phyloP scores from a whole-genome alignment of 2,113 vertebrate species.

The Hipposideros armiger region DNA sequence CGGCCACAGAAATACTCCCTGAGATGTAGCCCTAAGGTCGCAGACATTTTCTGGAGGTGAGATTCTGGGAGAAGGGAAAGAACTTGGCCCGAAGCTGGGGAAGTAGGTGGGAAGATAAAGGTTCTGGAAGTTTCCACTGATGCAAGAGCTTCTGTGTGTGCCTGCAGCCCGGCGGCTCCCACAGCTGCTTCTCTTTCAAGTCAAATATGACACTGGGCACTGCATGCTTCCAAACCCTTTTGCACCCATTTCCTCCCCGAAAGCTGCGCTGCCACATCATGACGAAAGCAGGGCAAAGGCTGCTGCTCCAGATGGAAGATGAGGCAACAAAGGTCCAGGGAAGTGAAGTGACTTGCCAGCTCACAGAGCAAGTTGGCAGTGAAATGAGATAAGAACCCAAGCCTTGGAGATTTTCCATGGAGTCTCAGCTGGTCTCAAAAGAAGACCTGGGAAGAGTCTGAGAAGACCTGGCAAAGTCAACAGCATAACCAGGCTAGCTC shows the following conservation, averaged over 20 bases:
- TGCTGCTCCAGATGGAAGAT: neutral
- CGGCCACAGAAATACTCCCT: neutral
- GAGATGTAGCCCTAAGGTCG: neutral
- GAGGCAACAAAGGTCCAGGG: neutral
- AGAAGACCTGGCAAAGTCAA: neutral
- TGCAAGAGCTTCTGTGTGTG: neutral
- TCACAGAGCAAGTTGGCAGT: neutral
- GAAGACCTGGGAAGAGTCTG: neutral
- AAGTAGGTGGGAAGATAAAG: neutral
- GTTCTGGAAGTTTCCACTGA: neutral
- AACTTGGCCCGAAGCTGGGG: neutral
- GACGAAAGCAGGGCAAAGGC: neutral
- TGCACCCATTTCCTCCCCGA: neutral
- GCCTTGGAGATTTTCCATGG: neutral
- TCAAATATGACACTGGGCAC: neutral
- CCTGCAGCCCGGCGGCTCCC: neutral
- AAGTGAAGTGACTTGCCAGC: too few species aligned
- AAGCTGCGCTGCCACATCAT: neutral
- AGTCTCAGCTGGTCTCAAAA: neutral
- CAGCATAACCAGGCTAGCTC: neutral
- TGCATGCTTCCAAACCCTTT: neutral
- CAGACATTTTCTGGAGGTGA: neutral
- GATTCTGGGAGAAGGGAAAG: neutral
- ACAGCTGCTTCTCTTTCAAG: fast-evolving
- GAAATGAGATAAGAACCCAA: neutral